Evolutionary conservation across 1,140 invertebrate species (phyloP), one percentile per base, ranked within the genome.

Genomic region (Brachionus angularis): DNA sequence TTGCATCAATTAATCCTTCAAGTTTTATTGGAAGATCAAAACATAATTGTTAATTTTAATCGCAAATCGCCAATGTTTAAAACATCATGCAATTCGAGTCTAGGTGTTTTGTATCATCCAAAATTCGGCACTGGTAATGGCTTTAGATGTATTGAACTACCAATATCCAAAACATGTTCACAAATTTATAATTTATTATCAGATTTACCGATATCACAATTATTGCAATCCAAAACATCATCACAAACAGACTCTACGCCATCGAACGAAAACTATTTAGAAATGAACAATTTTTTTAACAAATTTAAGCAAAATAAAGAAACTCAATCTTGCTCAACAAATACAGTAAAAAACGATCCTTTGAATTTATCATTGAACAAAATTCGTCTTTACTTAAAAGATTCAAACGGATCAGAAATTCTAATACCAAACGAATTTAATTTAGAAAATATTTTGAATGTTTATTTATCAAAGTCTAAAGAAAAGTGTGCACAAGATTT

Each of bases 1-100:
- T 90, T 90, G 10, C 85, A 91, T 21, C 85, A 91, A 70, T 80
- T 95, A 27, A 87, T 94, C 58, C 80, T 93, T 7, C 90, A 93
- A 77, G 82, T 93, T 25, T 82, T 93, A 16, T 80, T 94, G 42
- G 90, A 92, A 76, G 89, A 88, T 77, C 90, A 93, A 79, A 90
- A 89, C 74, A 86, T 90, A 39, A 83, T 86, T 8, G 87, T 83
- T 2, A 86, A 86, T 46, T 83, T 90, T 25, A 86, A 85, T 21
- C 75, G 75, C 12, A 42, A 50, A 12, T 72, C 69, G 16, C 58
- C 69, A 8, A 52, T 73, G 18, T 53, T 70, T 18, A 73, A 73
- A 18, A 72, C 73, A 34, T 44, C 71, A 61, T 49, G 72, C 27
- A 47, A 50, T 69, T 55, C 55, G 34, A 25, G 58, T 46, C 29